Conservation (phyloP, 2,113 vertebrate species). For the Polypterus senegalus region DNA sequence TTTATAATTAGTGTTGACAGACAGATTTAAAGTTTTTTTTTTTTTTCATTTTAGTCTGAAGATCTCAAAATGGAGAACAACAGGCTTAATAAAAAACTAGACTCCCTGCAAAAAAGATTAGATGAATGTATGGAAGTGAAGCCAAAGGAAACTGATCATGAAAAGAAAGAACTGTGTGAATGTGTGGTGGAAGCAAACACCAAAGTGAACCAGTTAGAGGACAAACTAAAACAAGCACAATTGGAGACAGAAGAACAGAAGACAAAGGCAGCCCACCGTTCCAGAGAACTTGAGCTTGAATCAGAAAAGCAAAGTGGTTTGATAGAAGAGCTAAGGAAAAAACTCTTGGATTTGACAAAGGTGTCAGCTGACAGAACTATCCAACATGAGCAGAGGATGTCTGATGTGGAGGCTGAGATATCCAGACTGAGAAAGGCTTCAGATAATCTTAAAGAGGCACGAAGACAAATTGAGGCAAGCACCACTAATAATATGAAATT, state of each 20-base stretch:
- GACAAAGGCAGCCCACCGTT: too few relatives aligned
- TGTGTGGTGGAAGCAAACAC: not conserved
- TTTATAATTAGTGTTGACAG: too few relatives aligned
- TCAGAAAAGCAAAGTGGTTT: too few relatives aligned
- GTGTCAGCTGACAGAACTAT: too few relatives aligned
- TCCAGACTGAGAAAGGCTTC: slow-evolving; percentile 40
- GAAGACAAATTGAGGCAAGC: slow-evolving; percentile 51
- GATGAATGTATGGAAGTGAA: not conserved
- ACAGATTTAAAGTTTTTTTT: too few relatives aligned
- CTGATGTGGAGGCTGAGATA: slow-evolving; percentile 39
- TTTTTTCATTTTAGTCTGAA: slow-evolving; percentile 37
- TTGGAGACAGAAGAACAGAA: too few relatives aligned
- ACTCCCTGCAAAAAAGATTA: slow-evolving; percentile 25
- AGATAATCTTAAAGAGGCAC: slow-evolving; percentile 46
- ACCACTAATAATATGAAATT: not conserved
- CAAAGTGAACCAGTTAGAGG: not conserved
- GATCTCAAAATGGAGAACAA: slow-evolving; percentile 52
- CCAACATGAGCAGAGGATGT: too few relatives aligned
- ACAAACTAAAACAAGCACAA: too few relatives aligned
- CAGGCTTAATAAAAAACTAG: slow-evolving; percentile 37
- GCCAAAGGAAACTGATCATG: not conserved
- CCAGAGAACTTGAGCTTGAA: too few relatives aligned
- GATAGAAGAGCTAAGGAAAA: too few relatives aligned
- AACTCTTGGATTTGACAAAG: too few relatives aligned
- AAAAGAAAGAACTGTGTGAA: slow-evolving; percentile 8